These are phyloP conservation scores for Siniperca scherzeri DNA, from an alignment of 2,797 vertebrate species.

Conservation along the genomic window DNA sequence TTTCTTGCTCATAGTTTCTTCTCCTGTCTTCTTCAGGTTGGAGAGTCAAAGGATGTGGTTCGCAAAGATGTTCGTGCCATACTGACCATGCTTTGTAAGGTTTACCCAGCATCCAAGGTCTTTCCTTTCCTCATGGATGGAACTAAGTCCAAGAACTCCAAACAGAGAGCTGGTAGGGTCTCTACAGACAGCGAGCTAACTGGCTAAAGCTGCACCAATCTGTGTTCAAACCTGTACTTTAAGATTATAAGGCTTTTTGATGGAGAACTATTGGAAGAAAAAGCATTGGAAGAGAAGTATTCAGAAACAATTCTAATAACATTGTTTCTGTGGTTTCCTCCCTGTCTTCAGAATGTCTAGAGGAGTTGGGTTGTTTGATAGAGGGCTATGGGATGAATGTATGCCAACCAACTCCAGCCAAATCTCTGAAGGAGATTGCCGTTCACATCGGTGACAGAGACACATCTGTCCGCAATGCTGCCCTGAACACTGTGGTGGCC, in stretches of 20 bases:
- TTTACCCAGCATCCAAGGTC: constrained; percentile 97
- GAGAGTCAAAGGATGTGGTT: constrained; percentile 96
- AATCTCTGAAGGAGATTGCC: constrained; percentile 96
- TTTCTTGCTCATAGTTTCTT: neutral
- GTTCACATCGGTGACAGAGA: constrained; percentile 96
- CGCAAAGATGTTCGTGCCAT: constrained; percentile 97
- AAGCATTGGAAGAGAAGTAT: neutral
- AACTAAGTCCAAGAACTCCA: constrained; percentile 98
- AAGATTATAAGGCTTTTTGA: neutral
- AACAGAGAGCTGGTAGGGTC: constrained; percentile 93
- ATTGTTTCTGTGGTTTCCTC: constrained; percentile 7
- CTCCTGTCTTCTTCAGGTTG: constrained; percentile 85
- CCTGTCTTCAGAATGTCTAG: constrained; percentile 83
- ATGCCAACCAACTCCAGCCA: constrained; percentile 95
- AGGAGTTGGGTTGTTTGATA: constrained; percentile 86
- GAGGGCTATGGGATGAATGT: constrained; percentile 92
- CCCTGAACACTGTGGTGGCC: constrained; percentile 95
- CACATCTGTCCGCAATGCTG: constrained; percentile 96
- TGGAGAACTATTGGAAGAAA: no score
- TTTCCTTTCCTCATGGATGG: constrained; percentile 98
- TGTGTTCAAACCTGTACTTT: neutral
- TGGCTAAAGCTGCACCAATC: neutral
- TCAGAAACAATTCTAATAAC: neutral
- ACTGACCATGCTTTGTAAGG: constrained; percentile 93
- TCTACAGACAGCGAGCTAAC: neutral